phyloP scores from a whole-genome alignment of 2,113 vertebrate genomes.

The Atlantisia rogersi region DNA sequence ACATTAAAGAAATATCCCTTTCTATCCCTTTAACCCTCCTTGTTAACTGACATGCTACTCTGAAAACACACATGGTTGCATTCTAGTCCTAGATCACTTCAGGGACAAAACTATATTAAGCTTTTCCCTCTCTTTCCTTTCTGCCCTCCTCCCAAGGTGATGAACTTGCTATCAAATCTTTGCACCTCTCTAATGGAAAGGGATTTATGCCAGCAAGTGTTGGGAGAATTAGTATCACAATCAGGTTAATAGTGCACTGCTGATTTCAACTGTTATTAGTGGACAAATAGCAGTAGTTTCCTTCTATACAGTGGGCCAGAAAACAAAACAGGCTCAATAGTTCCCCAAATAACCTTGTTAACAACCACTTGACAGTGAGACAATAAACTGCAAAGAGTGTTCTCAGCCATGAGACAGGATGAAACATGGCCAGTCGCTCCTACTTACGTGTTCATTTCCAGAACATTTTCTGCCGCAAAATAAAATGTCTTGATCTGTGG shows the following conservation, averaged over 20 bases:
- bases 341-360: neutral
- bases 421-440: neutral
- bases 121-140: neutral
- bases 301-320: neutral
- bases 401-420: neutral
- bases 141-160: neutral
- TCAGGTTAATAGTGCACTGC: neutral
- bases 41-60: neutral
- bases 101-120: neutral
- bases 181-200: neutral
- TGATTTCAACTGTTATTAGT: neutral
- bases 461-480: slow-evolving; percentile 92
- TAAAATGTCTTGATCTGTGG: slow-evolving; percentile 95
- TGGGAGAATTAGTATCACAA: neutral
- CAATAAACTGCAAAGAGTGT: neutral
- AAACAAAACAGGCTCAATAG: neutral
- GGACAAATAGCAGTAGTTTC: neutral
- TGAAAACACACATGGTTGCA: neutral
- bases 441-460: slow-evolving; percentile 95
- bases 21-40: neutral
- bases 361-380: neutral
- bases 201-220: neutral
- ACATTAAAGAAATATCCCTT: neutral
- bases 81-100: neutral
- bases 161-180: neutral